Evolutionary conservation across 2,888 invertebrate species (phyloP).

Genomic region (Drosophila heteroneura): DNA sequence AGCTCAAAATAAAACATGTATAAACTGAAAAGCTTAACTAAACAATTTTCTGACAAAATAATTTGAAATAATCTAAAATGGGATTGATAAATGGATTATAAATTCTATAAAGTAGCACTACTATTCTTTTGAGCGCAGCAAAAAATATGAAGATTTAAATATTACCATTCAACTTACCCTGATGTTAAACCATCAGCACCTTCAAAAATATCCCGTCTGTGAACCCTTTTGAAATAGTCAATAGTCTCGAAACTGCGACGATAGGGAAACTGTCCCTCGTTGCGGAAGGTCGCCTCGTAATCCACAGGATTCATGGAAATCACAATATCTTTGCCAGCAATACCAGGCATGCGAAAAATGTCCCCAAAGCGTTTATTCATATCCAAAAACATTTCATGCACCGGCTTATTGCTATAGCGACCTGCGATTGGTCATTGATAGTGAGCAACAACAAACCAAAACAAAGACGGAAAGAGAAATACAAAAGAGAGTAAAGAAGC

Average conservation of each 20-base stretch:
- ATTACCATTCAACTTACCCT: slow-evolving; percentile 49
- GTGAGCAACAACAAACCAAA: neutral
- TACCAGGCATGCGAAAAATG: slow-evolving; percentile 84
- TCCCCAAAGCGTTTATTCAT: slow-evolving; percentile 82
- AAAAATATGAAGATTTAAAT: neutral
- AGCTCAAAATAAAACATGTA: neutral
- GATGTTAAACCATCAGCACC: slow-evolving; percentile 66
- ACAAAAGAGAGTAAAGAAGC: slow-evolving; percentile 12
- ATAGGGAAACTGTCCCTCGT: slow-evolving; percentile 86
- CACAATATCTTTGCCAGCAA: slow-evolving; percentile 82
- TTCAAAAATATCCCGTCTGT: slow-evolving; percentile 62
- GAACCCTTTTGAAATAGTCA: slow-evolving; percentile 82
- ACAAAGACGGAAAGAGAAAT: neutral
- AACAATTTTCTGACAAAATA: neutral
- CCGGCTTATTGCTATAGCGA: slow-evolving; percentile 50
- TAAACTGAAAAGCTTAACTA: neutral
- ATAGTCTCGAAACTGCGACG: slow-evolving; percentile 84
- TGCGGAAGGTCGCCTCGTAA: slow-evolving; percentile 85
- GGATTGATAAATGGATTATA: neutral
- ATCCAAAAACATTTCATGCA: slow-evolving; percentile 62
- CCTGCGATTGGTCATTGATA: slow-evolving; percentile 49
- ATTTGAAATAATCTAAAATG: neutral
- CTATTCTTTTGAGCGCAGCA: neutral
- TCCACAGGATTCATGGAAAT: slow-evolving; percentile 86
- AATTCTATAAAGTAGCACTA: neutral